Evolutionary conservation across 30 jellyfish, hydroid and myxozoan genomes (phyloP), one percentile per base, ranked within the genome.

Genomic region (Hydractinia echinata): DNA sequence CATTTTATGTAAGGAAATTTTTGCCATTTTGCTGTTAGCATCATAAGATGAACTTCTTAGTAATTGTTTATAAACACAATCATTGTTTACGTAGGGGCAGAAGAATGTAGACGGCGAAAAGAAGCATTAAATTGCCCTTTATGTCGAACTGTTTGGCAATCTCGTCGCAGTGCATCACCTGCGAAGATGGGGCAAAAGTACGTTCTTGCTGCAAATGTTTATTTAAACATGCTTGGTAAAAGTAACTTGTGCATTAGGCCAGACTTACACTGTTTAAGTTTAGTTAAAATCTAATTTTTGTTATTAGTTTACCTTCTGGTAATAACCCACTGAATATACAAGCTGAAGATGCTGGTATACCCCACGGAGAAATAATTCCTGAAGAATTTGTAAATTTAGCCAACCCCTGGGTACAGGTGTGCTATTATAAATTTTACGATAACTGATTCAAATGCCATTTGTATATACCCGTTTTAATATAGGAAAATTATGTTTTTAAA

Each of bases 111-210:
- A 53, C 76, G 98, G 64, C 82, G 98, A 54, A 88, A 92, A 48
- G 98, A 92, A 79, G 94, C 89, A 49, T 44, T 92, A 84, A 89
- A 87, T 9, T 92, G 98, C 64, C 98, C 98, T 11, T 87, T 92
- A 14, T 92, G 98, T 69, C 89, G 98, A 4, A 79, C 98, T 0
- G 90, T 87, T 48, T 92, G 98, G 98, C 81, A 83, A 64, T 54
- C 95, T 16, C 56, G 79, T 20, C 55, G 68, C 15, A 61, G 84
- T 66, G 10, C 44, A 20, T 80, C 87, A 9, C 87, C 87, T 5
- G 56, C 13, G 5, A 80, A 80, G 67, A 48, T 80, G 18, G 53
- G 61, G 4, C 81, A 44, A 21, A 80, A 52, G 87, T 80, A 66
- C 16, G 73, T n/a, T 60, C 39, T 6, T 7, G 44, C 44, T 30